Evolutionary conservation across 2,113 vertebrate genomes (phyloP).

Genomic region (Callospermophilus lateralis): DNA sequence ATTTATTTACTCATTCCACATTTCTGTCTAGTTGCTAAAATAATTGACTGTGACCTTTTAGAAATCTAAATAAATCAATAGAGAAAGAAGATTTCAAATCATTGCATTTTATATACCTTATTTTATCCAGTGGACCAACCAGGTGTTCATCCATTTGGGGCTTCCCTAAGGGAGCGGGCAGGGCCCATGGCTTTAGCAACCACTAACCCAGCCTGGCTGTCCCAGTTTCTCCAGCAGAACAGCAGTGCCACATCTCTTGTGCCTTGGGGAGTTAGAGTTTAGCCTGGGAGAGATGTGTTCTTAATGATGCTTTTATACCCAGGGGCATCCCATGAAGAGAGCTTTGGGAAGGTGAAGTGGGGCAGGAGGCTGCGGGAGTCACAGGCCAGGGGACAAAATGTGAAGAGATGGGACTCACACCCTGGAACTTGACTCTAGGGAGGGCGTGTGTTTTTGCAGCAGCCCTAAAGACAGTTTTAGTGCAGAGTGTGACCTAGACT

Average conservation of each 20-base stretch:
- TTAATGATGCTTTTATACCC: slow-evolving; percentile 42
- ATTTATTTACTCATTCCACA: slow-evolving; percentile 4
- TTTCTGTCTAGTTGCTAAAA: slow-evolving; percentile 40
- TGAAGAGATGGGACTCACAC: neutral
- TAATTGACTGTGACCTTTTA: slow-evolving; percentile 64
- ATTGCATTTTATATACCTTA: slow-evolving; percentile 57
- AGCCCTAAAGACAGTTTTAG: neutral
- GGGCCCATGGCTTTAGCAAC: neutral
- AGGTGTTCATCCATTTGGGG: neutral
- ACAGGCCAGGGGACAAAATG: neutral
- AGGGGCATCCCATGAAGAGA: neutral
- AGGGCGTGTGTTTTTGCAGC: accelerated
- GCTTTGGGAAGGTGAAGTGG: neutral
- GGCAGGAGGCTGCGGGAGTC: neutral
- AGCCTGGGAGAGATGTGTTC: neutral
- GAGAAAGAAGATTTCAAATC: slow-evolving; percentile 27
- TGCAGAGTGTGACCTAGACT: neutral
- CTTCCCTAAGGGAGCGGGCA: neutral
- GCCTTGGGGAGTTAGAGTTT: neutral
- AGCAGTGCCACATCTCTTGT: neutral
- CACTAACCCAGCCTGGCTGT: neutral
- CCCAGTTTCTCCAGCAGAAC: neutral
- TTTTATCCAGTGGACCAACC: slow-evolving; percentile 32
- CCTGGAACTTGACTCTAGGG: accelerated
- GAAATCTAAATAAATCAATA: slow-evolving; percentile 69